phyloP scores from a whole-genome alignment of 2,888 invertebrate species.

The Tineola bisselliella region DNA sequence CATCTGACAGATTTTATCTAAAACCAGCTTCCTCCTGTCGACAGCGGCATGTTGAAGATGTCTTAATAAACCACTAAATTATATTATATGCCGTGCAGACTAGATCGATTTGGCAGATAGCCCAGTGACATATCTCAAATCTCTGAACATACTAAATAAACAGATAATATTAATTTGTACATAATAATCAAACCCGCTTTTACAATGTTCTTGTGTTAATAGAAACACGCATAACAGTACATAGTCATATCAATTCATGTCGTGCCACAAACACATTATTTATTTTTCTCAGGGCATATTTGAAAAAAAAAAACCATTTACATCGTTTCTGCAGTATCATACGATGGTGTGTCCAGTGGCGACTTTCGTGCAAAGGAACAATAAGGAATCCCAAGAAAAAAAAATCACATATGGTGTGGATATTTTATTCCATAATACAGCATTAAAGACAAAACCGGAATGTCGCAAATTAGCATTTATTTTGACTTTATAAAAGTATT shows the following conservation, averaged over 20 bases:
- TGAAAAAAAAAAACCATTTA: no score
- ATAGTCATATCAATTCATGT: no score
- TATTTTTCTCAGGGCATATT: no score
- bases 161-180: not conserved
- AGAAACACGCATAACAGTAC: not conserved
- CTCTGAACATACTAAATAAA: conserved; percentile 22
- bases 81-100: conserved; percentile 19
- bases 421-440: conserved; percentile 69
- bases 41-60: conserved; percentile 31
- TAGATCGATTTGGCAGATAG: conserved; percentile 33
- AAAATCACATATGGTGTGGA: conserved; percentile 44
- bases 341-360: no score
- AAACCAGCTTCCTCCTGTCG: not conserved
- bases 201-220: not conserved
- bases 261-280: no score
- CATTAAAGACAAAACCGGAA: conserved; percentile 66
- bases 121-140: conserved; percentile 41
- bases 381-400: not conserved
- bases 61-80: conserved; percentile 37
- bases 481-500: conserved; percentile 59
- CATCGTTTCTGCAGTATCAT: no score
- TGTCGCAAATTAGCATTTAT: conserved; percentile 59
- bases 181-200: not conserved
- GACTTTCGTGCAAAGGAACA: no score
- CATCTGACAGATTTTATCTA: not conserved